Evolutionary conservation across 2,888 invertebrate species (phyloP).

Genomic region (Eudasyphora cyanicolor): DNA sequence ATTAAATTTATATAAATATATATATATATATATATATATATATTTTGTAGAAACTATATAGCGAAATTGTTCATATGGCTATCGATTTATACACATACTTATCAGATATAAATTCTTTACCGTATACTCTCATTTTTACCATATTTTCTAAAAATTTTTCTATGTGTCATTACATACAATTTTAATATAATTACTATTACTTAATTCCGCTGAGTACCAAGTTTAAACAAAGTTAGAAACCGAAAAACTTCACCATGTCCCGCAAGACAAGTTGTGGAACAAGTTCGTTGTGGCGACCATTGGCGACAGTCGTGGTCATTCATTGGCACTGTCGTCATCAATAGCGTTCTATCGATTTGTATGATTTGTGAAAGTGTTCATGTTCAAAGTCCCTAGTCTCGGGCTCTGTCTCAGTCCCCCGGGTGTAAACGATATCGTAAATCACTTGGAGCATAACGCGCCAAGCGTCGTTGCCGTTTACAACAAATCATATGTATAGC

Average conservation of each 20-base stretch:
- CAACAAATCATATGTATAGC: constrained; percentile 49
- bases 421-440: constrained; percentile 59
- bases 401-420: background rate
- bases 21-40: too few species aligned
- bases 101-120: too few species aligned
- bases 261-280: background rate
- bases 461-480: background rate
- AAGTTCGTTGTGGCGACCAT: background rate
- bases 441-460: constrained; percentile 57
- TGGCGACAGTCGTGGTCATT: background rate
- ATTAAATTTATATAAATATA: too few species aligned
- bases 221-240: background rate
- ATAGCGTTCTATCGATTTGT: background rate
- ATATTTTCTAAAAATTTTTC: too few species aligned
- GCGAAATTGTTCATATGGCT: too few species aligned
- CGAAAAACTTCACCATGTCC: background rate
- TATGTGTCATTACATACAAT: too few species aligned
- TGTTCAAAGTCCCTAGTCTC: constrained; percentile 11
- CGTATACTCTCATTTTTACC: too few species aligned
- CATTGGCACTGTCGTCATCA: background rate
- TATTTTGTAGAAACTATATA: too few species aligned
- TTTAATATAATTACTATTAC: too few species aligned
- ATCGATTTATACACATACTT: too few species aligned
- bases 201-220: too few species aligned
- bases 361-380: too few species aligned